Evolutionary conservation across 2,797 vertebrate genomes (phyloP), one percentile per base, ranked within the genome.

Genomic region (Enteromius fasciolatus): DNA sequence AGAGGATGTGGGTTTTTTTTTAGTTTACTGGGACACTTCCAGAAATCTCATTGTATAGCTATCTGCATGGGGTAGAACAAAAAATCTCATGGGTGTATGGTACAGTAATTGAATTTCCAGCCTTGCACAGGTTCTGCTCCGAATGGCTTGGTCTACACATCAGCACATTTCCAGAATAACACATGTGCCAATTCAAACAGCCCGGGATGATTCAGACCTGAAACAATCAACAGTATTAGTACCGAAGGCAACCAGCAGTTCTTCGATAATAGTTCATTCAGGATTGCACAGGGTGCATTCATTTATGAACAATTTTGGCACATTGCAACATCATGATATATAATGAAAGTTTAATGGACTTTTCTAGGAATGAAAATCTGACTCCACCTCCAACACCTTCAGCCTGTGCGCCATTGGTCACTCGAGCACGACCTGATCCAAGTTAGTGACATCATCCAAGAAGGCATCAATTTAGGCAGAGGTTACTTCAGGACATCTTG

Each of bases 341-440:
- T 57, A 52, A 54, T 57, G 25, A 57, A 66, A 44, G 18, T 76
- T 61, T 36, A 46, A 64, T 25, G 74, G n/a, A 23, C 20, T 33
- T 81, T 54, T 17, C 75, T 50, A 25, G 83, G n/a, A 80, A 68
- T 78, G 50, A 73, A 74, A 36, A 75, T 48, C 90, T 84, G 57
- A 82, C 83, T 41, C 6, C 88, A 86, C 81, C 88, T 87, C 80
- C 83, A 61, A 79, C 63, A 85, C 12, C 79, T 84, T 54, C 79
- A 86, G 81, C 67, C 87, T n/a, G 74, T 1, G 54, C 67, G 81
- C 7, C 87, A 94, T 94, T 95, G 93, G 94, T 78, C 63, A 18
- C 33, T 82, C 66, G 64, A 63, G 89, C 93, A 94, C 92, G 92
- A 91, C 92, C 91, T 90, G 89, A 92, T 90, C 80, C 0, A 1